phyloP scores from a whole-genome alignment of 2,888 invertebrate species.

The Epinotia bilunana region DNA sequence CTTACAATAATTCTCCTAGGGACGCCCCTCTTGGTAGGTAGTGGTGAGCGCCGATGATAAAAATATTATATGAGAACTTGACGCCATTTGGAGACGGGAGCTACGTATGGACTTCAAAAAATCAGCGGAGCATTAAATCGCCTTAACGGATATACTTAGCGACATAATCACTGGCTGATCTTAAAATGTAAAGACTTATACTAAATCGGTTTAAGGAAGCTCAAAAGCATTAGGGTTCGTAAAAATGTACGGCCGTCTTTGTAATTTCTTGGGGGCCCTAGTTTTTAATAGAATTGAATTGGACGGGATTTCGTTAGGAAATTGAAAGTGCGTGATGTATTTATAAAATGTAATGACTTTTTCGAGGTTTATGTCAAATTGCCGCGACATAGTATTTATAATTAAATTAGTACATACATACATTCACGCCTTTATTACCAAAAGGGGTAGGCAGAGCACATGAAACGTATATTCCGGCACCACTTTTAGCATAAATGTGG shows the following conservation, averaged over 20 bases:
- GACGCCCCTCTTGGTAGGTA: constrained; percentile 1
- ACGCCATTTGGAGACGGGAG: constrained; percentile 14
- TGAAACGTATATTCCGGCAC: no score
- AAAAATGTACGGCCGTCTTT: constrained; percentile 13
- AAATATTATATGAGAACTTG: not conserved
- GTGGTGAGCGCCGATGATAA: constrained; percentile 9
- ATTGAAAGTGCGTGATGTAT: not conserved
- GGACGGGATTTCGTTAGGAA: not conserved
- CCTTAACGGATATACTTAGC: constrained; percentile 41
- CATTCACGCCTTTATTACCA: no score
- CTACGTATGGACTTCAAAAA: constrained; percentile 8
- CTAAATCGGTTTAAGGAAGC: constrained; percentile 37
- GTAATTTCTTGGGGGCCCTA: constrained; percentile 8
- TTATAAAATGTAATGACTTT: not conserved
- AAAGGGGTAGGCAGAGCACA: no score
- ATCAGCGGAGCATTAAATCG: constrained; percentile 35
- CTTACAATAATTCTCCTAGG: constrained; percentile 21
- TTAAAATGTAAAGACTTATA: constrained; percentile 43
- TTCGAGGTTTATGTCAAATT: not conserved
- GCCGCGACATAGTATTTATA: no score
- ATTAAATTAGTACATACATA: no score
- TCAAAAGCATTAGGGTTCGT: constrained; percentile 26
- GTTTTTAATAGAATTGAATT: not conserved
- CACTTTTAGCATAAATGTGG: no score
- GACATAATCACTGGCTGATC: constrained; percentile 41